Base-by-base conservation (phyloP, 2,113 vertebrate genomes). In the Plecturocebus donacophilus region DNA sequence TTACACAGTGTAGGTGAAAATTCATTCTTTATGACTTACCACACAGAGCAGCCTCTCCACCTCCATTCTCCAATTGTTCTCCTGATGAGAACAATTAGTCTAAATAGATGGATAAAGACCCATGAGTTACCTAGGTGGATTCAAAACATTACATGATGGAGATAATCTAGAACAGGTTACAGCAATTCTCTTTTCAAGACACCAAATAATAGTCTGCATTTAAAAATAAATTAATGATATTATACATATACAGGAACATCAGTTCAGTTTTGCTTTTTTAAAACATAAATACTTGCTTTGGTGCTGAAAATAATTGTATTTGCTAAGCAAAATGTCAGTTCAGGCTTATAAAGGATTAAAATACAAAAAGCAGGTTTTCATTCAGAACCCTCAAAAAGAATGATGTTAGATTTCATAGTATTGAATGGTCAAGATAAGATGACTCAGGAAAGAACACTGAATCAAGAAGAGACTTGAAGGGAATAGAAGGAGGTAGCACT, bases 351-450 rank as follows among this genome's bases (percentile, higher is more conserved):
- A 94, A 56, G 0, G 5, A 61, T 85, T 21, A 76, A 95, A 91
- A 68, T 54, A 81, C 73, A 25, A 77, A 79, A 54, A 66, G 9
- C 2, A 38, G 3, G 68, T 94, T 94, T 91, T 11, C 21, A 49
- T 56, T 56, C 11, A 54, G 45, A 79, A 64, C 38, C 3, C 16
- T 70, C 32, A 61, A 52, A 61, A 95, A 80, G n/a, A 93, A 80
- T 7, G 2, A 4, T 66, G n/a, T 84, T 58, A 76, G 1, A 84
- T 95, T 54, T 75, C 19, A 88, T 38, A 32, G 25, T 8, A 61
- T 19, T 30, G 5, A 47, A 21, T 77, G 27, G 70, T 95, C 64
- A 95, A 96, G 89, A 95, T 83, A 91, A 94, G 17, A 77, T 35
- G 70, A 1, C 11, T 87, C 8, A 79, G 58, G 52, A 64, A 47